Conservation (phyloP, 2,888 invertebrate genomes). For the Caenorhabditis imperialis region DNA sequence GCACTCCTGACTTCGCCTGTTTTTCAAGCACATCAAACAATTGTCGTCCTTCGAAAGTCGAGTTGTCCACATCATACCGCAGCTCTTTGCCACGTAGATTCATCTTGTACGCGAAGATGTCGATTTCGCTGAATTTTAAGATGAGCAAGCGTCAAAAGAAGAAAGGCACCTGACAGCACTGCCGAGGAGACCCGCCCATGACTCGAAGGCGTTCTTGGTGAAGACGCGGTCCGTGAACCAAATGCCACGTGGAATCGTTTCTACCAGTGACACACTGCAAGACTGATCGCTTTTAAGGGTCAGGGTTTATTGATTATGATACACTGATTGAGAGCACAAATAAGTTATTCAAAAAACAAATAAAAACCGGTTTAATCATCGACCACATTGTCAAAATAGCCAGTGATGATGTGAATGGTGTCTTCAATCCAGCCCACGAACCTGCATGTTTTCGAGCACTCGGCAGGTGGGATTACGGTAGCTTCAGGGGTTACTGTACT, state of each 20-base stretch:
- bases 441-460: slow-evolving; percentile 55
- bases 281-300: no score
- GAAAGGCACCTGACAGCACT: slow-evolving; percentile 21
- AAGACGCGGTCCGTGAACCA: slow-evolving; percentile 30
- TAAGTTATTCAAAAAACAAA: background rate
- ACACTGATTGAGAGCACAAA: slow-evolving; percentile 24
- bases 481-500: slow-evolving; percentile 1
- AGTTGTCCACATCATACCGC: slow-evolving; percentile 47
- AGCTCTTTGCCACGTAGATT: slow-evolving; percentile 49
- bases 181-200: slow-evolving; percentile 41
- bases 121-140: slow-evolving; percentile 34
- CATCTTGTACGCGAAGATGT: slow-evolving; percentile 53
- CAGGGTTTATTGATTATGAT: no score
- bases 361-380: slow-evolving; percentile 30
- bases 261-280: slow-evolving; percentile 41
- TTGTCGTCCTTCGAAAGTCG: slow-evolving; percentile 45
- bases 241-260: slow-evolving; percentile 49
- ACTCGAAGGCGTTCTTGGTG: slow-evolving; percentile 40
- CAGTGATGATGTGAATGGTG: slow-evolving; percentile 32
- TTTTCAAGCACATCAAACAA: slow-evolving; percentile 31
- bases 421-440: slow-evolving; percentile 54
- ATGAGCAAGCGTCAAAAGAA: background rate
- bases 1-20: slow-evolving; percentile 31
- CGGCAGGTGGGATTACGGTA: slow-evolving; percentile 12
- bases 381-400: slow-evolving; percentile 45